These are phyloP conservation scores for Morone saxatilis DNA, from an alignment of 2,113 vertebrate genomes.

Conservation along the genomic window DNA sequence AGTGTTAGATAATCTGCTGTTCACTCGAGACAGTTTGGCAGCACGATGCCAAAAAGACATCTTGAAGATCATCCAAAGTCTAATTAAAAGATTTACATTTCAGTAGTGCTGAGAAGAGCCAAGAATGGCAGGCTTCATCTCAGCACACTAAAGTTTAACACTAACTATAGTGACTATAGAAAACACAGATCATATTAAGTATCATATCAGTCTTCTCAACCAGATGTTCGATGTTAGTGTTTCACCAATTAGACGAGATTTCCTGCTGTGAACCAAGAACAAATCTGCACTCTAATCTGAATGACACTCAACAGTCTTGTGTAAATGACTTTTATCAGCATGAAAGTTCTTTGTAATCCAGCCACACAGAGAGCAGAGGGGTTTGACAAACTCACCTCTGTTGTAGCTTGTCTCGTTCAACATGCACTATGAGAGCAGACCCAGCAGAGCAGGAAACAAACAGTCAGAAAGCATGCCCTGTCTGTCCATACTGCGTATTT, in stretches of 20 bases:
- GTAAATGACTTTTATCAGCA: constrained; percentile 15
- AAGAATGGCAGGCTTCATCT: not conserved
- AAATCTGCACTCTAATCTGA: not conserved
- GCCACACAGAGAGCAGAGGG: not conserved
- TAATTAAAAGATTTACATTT: constrained; percentile 32
- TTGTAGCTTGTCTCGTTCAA: not conserved
- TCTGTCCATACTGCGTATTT: constrained; percentile 2
- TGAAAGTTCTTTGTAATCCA: constrained; percentile 47
- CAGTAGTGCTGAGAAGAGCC: not conserved
- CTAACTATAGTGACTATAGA: not conserved
- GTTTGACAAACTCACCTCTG: constrained; percentile 6
- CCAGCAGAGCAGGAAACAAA: not conserved
- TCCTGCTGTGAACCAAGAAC: not conserved
- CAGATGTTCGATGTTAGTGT: not conserved
- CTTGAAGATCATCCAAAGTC: constrained; percentile 34
- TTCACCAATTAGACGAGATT: not conserved
- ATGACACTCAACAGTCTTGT: not conserved
- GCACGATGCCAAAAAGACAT: not conserved
- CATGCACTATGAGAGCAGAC: not conserved
- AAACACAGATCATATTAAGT: not conserved
- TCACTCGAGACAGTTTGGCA: constrained; percentile 11
- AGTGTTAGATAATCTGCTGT: not conserved
- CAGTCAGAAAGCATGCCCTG: not conserved
- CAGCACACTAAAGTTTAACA: not conserved
- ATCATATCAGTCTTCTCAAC: not conserved